Evolutionary conservation across 2,888 invertebrate genomes (phyloP).

Genomic region (Archips xylosteana): DNA sequence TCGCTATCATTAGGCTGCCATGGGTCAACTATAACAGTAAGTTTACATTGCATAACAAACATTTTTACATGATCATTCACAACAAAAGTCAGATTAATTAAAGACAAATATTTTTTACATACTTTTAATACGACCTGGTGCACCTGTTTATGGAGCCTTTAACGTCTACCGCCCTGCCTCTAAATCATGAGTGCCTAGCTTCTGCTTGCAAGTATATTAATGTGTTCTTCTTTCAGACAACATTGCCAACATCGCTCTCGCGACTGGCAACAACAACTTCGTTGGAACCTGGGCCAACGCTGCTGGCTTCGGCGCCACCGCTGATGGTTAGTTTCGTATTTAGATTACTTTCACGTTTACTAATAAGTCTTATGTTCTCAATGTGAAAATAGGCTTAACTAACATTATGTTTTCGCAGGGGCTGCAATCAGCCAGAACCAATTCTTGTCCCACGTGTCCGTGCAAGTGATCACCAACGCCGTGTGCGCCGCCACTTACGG

Average conservation of each 20-base stretch:
- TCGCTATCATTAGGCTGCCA: slow-evolving; percentile 54
- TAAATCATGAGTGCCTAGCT: neutral
- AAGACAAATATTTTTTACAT: no score
- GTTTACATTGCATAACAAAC: slow-evolving; percentile 22
- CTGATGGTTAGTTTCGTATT: slow-evolving; percentile 51
- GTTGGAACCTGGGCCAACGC: slow-evolving; percentile 48
- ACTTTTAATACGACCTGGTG: no score
- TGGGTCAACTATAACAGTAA: slow-evolving; percentile 45
- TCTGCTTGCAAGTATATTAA: neutral
- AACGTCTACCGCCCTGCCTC: no score
- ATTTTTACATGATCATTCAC: no score
- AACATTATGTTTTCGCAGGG: slow-evolving; percentile 42
- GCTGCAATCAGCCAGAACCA: slow-evolving; percentile 49
- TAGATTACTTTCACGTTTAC: no score
- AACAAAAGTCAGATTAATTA: no score
- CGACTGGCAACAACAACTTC: slow-evolving; percentile 46
- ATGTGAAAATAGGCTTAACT: no score
- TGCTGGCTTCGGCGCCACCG: slow-evolving; percentile 57
- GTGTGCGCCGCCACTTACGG: slow-evolving; percentile 43
- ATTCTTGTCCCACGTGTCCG: slow-evolving; percentile 64
- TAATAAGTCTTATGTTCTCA: no score
- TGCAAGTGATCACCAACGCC: slow-evolving; percentile 52
- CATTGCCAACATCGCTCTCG: slow-evolving; percentile 51
- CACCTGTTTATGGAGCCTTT: no score
- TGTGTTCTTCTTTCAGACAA: slow-evolving; percentile 42